Evolutionary conservation across 2,888 invertebrate genomes (phyloP).

Genomic region (Melitaea athalia): DNA sequence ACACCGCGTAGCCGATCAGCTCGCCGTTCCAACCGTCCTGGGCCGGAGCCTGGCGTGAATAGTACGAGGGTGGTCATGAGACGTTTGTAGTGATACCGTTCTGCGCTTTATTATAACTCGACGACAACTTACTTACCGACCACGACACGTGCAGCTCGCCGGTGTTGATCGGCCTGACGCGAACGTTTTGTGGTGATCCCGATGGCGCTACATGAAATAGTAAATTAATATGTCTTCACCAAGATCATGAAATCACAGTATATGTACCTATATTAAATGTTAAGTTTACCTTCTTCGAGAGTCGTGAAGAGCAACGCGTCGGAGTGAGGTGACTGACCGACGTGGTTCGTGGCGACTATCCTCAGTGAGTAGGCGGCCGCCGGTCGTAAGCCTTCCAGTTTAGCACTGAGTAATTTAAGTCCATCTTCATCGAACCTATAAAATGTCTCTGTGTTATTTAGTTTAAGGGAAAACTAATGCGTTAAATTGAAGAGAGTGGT

Average conservation of each 20-base stretch:
- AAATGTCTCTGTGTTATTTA: constrained; percentile 5
- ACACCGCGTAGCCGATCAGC: constrained; percentile 87
- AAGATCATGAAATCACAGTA: not conserved
- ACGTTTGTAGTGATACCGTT: no score
- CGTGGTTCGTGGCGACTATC: constrained; percentile 86
- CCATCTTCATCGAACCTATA: constrained; percentile 49
- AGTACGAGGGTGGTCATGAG: not conserved
- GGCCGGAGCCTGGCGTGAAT: constrained; percentile 81
- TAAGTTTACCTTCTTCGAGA: constrained; percentile 85
- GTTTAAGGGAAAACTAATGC: not conserved
- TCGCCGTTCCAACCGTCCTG: constrained; percentile 87
- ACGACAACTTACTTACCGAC: constrained; percentile 79
- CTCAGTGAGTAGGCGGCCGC: constrained; percentile 87
- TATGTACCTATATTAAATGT: not conserved
- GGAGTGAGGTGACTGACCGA: constrained; percentile 87
- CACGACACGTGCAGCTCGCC: constrained; percentile 87
- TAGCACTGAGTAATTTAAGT: constrained; percentile 45
- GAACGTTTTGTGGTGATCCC: constrained; percentile 86
- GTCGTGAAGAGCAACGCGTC: constrained; percentile 85
- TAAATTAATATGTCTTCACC: not conserved
- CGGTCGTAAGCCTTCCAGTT: constrained; percentile 83
- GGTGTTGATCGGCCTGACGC: constrained; percentile 84
- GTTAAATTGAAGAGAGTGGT: no score
- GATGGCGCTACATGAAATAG: constrained; percentile 79
- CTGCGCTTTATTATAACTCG: not conserved